A percentile compares a stretch with the other conserved stretches of the same genome.
Evolutionary conservation across 92 coral and sea anemone genomes (phyloP).

Genomic region (Blastomussa wellsi): DNA sequence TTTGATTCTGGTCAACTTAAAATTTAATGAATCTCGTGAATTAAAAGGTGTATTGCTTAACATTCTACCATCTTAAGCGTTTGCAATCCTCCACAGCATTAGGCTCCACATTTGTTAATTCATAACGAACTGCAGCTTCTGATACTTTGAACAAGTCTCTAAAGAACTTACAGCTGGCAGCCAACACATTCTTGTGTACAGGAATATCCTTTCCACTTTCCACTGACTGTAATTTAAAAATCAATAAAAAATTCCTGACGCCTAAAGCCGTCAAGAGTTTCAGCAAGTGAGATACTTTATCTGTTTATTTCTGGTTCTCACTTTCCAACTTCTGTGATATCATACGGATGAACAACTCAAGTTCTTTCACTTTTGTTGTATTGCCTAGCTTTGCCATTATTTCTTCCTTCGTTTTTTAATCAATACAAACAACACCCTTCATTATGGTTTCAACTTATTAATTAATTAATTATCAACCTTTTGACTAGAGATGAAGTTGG

Average conservation of each 20-base stretch:
- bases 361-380: not conserved
- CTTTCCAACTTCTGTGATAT: not conserved
- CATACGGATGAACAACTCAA: not conserved
- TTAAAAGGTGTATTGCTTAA: too few species aligned
- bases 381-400: not conserved
- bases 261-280: constrained; percentile 28
- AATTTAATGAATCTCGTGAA: too few species aligned
- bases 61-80: too few species aligned
- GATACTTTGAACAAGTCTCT: constrained; percentile 19
- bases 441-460: too few species aligned
- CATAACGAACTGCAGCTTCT: constrained; percentile 20
- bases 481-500: too few species aligned
- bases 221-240: constrained; percentile 22
- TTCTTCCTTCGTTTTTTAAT: too few species aligned
- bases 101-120: constrained; percentile 41
- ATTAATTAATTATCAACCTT: too few species aligned
- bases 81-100: constrained; percentile 35
- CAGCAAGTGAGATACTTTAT: not conserved
- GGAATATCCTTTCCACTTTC: constrained; percentile 30
- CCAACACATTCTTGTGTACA: constrained; percentile 54
- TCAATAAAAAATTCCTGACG: constrained; percentile 40
- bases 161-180: constrained; percentile 32
- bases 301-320: not conserved
- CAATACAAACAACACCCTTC: too few species aligned
- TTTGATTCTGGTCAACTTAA: too few species aligned